phyloP scores from a whole-genome alignment of 2,888 invertebrate species.

The Mesopsocus fuscifrons region DNA sequence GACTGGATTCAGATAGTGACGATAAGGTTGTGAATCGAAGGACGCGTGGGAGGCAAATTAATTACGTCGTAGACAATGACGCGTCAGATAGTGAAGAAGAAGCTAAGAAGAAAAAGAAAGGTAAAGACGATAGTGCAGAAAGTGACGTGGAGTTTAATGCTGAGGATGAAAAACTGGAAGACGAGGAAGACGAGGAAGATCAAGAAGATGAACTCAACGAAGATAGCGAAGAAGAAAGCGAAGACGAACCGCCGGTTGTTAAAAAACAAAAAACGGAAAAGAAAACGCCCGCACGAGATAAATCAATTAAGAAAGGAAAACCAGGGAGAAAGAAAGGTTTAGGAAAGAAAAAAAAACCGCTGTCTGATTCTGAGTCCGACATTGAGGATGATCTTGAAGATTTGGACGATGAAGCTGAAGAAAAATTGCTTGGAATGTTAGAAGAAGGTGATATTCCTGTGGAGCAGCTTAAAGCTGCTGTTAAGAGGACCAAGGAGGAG shows the following conservation, averaged over 20 bases:
- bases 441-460: conserved; percentile 16
- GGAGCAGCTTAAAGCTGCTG: conserved; percentile 6
- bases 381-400: conserved; percentile 1
- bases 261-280: conserved; percentile 6
- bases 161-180: conserved; percentile 16
- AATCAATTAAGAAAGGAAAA: conserved; percentile 22
- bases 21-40: conserved; percentile 42
- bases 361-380: conserved; percentile 19
- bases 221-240: conserved; percentile 23
- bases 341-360: conserved; percentile 28
- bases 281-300: conserved; percentile 21
- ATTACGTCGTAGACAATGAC: conserved; percentile 34
- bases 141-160: conserved; percentile 20
- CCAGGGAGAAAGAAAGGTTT: conserved; percentile 1
- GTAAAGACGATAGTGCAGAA: conserved; percentile 19
- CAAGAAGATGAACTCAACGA: conserved; percentile 23
- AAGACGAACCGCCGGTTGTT: conserved; percentile 19
- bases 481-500: conserved; percentile 6
- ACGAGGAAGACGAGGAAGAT: conserved; percentile 23
- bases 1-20: conserved; percentile 25
- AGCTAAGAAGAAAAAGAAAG: conserved; percentile 25
- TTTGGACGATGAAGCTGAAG: conserved; percentile 23
- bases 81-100: conserved; percentile 19
- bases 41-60: conserved; percentile 52
- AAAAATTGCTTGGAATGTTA: conserved; percentile 23